phyloP scores from a whole-genome alignment of 1,140 invertebrate genomes.

The Eupristina koningsbergeri region DNA sequence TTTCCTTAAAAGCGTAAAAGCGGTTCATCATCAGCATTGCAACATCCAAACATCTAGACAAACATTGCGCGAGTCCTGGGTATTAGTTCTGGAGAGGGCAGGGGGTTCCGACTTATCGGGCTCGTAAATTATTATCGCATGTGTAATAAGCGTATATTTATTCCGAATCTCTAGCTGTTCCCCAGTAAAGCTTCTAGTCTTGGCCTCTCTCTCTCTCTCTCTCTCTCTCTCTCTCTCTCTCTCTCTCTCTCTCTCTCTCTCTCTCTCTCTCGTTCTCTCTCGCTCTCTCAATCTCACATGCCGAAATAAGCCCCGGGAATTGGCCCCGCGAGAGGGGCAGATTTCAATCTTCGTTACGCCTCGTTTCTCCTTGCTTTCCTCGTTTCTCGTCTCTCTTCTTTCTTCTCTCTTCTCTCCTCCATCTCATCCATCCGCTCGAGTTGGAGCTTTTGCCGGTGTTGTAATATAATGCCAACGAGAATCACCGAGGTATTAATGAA shows the following conservation, averaged over 20 bases:
- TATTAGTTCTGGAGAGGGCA: neutral
- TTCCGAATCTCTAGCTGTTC: neutral
- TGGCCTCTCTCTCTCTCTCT: no score
- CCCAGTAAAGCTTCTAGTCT: neutral
- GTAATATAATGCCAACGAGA: slow-evolving; percentile 37
- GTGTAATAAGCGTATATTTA: slow-evolving; percentile 21
- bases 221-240: no score
- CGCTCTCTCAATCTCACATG: neutral
- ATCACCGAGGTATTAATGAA: slow-evolving; percentile 45
- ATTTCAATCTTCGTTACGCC: slow-evolving; percentile 50
- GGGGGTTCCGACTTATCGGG: slow-evolving; percentile 22
- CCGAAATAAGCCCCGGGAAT: slow-evolving; percentile 44
- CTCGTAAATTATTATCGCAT: slow-evolving; percentile 30
- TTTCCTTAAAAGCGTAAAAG: slow-evolving; percentile 28
- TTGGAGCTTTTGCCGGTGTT: neutral
- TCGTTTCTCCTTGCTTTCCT: slow-evolving; percentile 43
- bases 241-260: no score
- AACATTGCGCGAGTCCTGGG: neutral
- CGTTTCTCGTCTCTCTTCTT: neutral
- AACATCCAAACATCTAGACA: neutral
- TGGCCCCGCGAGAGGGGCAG: slow-evolving; percentile 42
- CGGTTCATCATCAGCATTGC: neutral
- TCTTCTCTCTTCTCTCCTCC: no score
- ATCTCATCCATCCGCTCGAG: no score
- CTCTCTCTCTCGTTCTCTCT: no score